phyloP scores from a whole-genome alignment of 2,797 vertebrate species.

The Propithecus deckenii region DNA sequence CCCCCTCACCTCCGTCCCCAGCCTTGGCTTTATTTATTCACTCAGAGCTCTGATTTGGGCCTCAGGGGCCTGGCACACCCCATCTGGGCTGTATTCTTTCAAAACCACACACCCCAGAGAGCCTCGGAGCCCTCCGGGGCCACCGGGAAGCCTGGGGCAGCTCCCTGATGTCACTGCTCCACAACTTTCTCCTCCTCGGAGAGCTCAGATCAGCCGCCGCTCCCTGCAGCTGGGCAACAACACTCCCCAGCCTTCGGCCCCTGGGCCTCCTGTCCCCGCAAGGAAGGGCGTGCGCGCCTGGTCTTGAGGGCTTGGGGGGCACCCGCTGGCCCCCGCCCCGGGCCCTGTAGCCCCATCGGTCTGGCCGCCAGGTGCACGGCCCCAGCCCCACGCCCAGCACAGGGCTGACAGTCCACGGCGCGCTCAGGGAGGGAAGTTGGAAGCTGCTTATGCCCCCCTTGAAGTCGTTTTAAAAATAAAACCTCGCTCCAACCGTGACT shows the following conservation, averaged over 20 bases:
- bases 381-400: neutral
- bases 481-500: slow-evolving; percentile 79
- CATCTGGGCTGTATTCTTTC: slow-evolving; percentile 20
- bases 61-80: slow-evolving; percentile 22
- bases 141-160: slow-evolving; percentile 50
- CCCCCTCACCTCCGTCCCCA: neutral
- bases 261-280: slow-evolving; percentile 18
- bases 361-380: slow-evolving; percentile 18
- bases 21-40: slow-evolving; percentile 31
- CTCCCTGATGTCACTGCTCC: slow-evolving; percentile 41
- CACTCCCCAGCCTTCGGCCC: slow-evolving; percentile 29
- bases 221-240: slow-evolving; percentile 45
- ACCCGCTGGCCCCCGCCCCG: neutral
- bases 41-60: neutral
- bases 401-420: slow-evolving; percentile 42
- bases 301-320: neutral
- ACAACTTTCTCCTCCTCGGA: slow-evolving; percentile 67
- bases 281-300: slow-evolving; percentile 21
- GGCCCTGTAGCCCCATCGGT: neutral
- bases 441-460: slow-evolving; percentile 63
- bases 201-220: slow-evolving; percentile 45
- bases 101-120: slow-evolving; percentile 2
- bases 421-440: slow-evolving; percentile 71
- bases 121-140: neutral
- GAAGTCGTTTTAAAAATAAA: slow-evolving; percentile 81